phyloP scores from a whole-genome alignment of 2,888 invertebrate species.

The Ashinkailepas kermadecensis region DNA sequence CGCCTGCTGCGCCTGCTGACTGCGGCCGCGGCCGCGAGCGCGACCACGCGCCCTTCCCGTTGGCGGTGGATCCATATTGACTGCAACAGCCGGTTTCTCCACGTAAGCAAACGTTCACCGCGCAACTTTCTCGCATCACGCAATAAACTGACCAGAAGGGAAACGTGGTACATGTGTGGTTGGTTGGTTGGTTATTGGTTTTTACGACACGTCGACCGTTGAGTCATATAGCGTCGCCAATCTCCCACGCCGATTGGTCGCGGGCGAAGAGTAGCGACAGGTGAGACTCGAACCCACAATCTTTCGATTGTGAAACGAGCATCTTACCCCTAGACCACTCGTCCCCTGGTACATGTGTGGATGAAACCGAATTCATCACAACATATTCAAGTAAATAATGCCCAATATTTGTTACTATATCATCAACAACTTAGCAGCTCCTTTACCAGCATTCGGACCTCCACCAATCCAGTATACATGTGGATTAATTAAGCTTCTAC shows the following conservation, averaged over 20 bases:
- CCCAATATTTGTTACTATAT: not conserved
- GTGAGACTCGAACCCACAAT: too few relatives aligned
- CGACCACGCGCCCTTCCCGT: slow-evolving; percentile 1
- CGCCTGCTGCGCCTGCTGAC: slow-evolving; percentile 7
- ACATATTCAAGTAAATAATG: not conserved
- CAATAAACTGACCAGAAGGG: not conserved
- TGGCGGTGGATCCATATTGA: not conserved
- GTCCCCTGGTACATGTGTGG: too few relatives aligned
- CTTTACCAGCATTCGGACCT: not conserved
- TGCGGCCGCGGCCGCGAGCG: slow-evolving; percentile 3
- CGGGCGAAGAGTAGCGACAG: too few relatives aligned
- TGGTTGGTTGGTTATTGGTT: too few relatives aligned
- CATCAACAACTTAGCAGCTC: too few relatives aligned
- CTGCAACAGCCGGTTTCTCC: too few relatives aligned
- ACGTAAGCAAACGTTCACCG: too few relatives aligned
- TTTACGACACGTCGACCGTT: too few relatives aligned
- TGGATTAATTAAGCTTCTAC: not conserved
- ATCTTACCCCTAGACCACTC: too few relatives aligned
- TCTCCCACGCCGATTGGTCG: too few relatives aligned
- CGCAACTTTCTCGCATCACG: not conserved
- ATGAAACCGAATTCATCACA: not conserved
- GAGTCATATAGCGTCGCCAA: too few relatives aligned
- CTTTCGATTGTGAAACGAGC: too few relatives aligned
- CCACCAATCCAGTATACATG: not conserved
- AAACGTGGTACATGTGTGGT: not conserved